A percentile compares a stretch with the other conserved stretches of the same genome.
phyloP scores from a whole-genome alignment of 2,113 vertebrate species.

The Etheostoma cragini region DNA sequence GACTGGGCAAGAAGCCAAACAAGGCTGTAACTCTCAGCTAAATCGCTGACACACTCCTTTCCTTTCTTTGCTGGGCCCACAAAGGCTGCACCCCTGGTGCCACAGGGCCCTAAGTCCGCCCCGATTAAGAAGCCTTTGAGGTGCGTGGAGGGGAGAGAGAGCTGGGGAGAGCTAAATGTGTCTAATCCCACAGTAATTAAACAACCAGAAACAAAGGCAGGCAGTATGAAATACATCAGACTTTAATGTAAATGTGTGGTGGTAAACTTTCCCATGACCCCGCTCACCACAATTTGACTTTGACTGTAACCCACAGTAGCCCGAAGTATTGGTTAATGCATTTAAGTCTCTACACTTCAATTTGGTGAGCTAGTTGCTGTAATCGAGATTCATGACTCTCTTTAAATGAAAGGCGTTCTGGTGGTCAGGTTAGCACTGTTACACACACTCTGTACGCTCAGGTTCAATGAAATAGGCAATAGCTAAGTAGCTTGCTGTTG shows the following conservation, averaged over 20 bases:
- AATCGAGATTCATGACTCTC: background rate
- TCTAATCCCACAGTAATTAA: conserved; percentile 70
- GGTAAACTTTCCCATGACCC: conserved; percentile 74
- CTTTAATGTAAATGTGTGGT: conserved; percentile 57
- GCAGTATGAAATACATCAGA: conserved; percentile 55
- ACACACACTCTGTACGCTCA: background rate
- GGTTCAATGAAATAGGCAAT: conserved; percentile 7
- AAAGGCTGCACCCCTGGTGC: conserved; percentile 54
- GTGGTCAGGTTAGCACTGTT: background rate
- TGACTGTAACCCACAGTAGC: conserved; percentile 15
- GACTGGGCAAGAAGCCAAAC: conserved; percentile 59
- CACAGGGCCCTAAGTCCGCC: conserved; percentile 42
- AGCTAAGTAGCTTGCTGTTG: background rate
- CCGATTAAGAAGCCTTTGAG: conserved; percentile 55
- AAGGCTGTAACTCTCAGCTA: conserved; percentile 35
- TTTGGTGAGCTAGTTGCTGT: background rate
- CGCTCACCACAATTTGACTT: conserved; percentile 21
- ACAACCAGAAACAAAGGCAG: conserved; percentile 40
- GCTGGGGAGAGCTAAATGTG: conserved; percentile 40
- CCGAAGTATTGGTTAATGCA: conserved; percentile 16
- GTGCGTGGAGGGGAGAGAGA: conserved; percentile 13
- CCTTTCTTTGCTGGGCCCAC: conserved; percentile 66
- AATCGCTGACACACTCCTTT: conserved; percentile 79
- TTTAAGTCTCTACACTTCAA: conserved; percentile 10
- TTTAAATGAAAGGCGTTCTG: background rate